Evolutionary conservation across 2,797 vertebrate genomes (phyloP).

Genomic region (Acanthiza pusilla): DNA sequence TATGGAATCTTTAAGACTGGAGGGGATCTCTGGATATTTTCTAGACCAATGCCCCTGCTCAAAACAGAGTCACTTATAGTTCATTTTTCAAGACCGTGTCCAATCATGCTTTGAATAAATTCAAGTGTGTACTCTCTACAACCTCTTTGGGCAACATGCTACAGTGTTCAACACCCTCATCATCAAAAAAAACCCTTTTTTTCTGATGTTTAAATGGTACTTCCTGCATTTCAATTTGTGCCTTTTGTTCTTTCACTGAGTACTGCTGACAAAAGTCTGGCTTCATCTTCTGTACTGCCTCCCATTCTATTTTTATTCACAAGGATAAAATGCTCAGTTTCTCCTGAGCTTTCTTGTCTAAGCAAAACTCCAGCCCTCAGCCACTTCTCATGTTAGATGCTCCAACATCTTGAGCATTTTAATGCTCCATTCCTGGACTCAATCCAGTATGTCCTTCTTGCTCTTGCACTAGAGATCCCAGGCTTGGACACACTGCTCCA

Average conservation of each 20-base stretch:
- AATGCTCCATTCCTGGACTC: neutral
- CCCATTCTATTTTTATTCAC: neutral
- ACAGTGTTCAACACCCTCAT: neutral
- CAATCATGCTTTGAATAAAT: neutral
- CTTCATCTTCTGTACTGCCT: neutral
- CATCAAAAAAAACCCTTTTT: rapidly evolving
- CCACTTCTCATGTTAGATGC: neutral
- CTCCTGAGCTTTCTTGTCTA: neutral
- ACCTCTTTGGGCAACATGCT: neutral
- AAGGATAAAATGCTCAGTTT: neutral
- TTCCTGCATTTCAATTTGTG: neutral
- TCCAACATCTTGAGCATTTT: neutral
- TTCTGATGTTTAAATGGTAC: neutral
- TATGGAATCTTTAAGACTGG: neutral
- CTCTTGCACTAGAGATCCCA: neutral
- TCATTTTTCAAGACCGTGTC: neutral
- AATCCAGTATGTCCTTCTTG: neutral
- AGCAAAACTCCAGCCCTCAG: neutral
- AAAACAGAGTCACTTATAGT: neutral
- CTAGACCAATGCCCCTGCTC: neutral
- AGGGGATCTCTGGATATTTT: neutral
- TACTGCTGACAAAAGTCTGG: neutral
- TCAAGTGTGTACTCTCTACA: neutral
- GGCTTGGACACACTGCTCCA: neutral
- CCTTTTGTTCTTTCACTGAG: neutral